phyloP scores from a whole-genome alignment of 2,797 vertebrate genomes.

The Rhodeus uyekii region DNA sequence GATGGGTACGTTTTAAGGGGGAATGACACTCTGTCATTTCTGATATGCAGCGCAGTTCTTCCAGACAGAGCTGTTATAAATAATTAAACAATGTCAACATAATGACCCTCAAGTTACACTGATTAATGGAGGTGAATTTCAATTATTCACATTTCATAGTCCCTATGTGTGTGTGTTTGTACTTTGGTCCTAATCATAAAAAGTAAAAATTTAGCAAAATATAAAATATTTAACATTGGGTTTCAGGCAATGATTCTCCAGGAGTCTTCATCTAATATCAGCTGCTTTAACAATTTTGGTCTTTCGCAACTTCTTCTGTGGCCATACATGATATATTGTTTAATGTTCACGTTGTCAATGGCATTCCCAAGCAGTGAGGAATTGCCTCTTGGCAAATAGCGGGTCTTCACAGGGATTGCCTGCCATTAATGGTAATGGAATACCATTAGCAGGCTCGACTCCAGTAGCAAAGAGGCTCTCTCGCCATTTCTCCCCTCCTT shows the following conservation, averaged over 20 bases:
- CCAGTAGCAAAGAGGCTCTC: conserved; percentile 26
- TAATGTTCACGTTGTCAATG: conserved; percentile 40
- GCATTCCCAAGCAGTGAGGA: conserved; percentile 26
- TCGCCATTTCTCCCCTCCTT: conserved; percentile 33
- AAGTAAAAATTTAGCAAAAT: conserved; percentile 2
- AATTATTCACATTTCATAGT: conserved; percentile 24
- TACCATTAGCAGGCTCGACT: conserved; percentile 49
- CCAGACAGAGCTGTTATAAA: conserved; percentile 28
- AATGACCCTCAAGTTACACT: conserved; percentile 17
- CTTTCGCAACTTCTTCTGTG: not conserved
- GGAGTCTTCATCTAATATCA: not conserved
- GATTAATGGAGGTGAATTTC: conserved; percentile 35
- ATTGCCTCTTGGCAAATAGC: conserved; percentile 34
- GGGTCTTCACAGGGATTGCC: conserved; percentile 34
- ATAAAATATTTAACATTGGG: not conserved
- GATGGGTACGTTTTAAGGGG: conserved; percentile 22
- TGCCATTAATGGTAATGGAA: conserved; percentile 46
- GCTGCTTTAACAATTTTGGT: not conserved
- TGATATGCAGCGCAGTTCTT: not conserved
- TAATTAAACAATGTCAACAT: conserved; percentile 46
- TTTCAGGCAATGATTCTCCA: not conserved
- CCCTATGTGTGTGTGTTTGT: no score
- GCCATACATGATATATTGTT: conserved; percentile 33
- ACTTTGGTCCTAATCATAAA: no score
- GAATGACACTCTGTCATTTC: conserved; percentile 34